Percentiles rank a stretch among this genome's conserved stretches.
Evolutionary conservation across 2,888 invertebrate species (phyloP).

Genomic region (Periphyllus acericola): DNA sequence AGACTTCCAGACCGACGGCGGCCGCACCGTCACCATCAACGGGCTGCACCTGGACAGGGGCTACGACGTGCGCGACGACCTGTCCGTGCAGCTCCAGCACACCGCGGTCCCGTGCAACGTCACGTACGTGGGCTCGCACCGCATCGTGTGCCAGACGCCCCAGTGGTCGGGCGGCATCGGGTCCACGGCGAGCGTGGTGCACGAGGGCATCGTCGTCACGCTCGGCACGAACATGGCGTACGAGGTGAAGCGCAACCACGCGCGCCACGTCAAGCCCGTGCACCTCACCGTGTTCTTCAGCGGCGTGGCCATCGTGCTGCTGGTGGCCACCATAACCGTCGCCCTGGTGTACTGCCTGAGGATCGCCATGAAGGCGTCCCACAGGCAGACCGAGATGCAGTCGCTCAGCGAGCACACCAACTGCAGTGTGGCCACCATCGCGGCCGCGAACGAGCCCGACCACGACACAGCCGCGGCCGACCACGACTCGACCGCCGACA

Average conservation of each 20-base stretch:
- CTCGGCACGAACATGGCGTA: slow-evolving; percentile 31
- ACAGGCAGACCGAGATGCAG: slow-evolving; percentile 35
- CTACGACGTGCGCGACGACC: background rate
- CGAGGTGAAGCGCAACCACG: slow-evolving; percentile 15
- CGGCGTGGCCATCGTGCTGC: slow-evolving; percentile 3
- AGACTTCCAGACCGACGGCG: slow-evolving; percentile 5
- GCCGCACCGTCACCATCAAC: slow-evolving; percentile 23
- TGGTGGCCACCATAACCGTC: slow-evolving; percentile 15
- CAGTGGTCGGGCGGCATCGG: background rate
- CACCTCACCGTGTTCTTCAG: background rate
- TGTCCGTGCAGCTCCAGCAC: slow-evolving; percentile 2
- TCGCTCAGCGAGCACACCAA: slow-evolving; percentile 14
- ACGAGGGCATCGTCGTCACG: slow-evolving; percentile 15
- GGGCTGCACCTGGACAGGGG: slow-evolving; percentile 28
- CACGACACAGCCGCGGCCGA: background rate
- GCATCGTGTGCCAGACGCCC: slow-evolving; percentile 8
- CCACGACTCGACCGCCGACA: background rate
- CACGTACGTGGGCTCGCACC: background rate
- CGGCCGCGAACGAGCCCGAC: background rate
- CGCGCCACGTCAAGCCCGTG: background rate
- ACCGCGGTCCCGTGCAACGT: slow-evolving; percentile 23
- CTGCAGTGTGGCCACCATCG: no score
- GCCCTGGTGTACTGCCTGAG: slow-evolving; percentile 29
- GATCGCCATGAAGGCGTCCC: slow-evolving; percentile 10
- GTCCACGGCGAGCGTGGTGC: background rate